Base-by-base conservation (phyloP, 2,113 vertebrate genomes). In the Piprites chloris region DNA sequence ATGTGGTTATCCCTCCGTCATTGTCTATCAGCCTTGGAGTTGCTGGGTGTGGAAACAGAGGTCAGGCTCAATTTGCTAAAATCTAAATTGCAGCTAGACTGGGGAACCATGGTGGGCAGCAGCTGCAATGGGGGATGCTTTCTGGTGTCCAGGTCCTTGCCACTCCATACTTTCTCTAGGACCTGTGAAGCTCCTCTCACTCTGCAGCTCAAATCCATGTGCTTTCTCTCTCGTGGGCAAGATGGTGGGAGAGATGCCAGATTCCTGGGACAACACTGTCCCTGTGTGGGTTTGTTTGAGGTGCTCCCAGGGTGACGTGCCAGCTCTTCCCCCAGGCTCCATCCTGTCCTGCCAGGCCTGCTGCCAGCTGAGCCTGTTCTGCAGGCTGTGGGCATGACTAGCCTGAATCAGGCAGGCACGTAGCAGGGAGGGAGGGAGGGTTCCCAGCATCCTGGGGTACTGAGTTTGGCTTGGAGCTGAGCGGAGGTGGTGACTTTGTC, bases 1-100 rank as follows among this genome's bases (percentile, higher is more conserved):
- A 59, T 53, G 85, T 33, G 73, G 59, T 62, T 90, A 24, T 94
- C 41, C 84, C 50, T 90, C 77, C 6, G 11, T 92, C 87, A 81
- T 59, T 73, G 56, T 53, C 66, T 79, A 75, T 30, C 87, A 63
- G 87, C 72, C 42, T 77, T 12, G 67, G 76, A 42, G 77, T 46
- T 63, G 52, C 71, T 86, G 94, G 90, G 83, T 93, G 95, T 82
- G 94, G 94, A 92, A 80, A 32, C 22, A 35, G 87, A 93, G 76
- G 39, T 47, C 49, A 11, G 72, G 55, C 76, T 75, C 47, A 19
- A 14, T 77, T 85, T 84, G 68, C 61, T 89, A 27, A 73, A 47
- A 77, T 86, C 61, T 90, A 56, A 80, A 33, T n/a, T 0, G 13
- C 75, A 88, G 79, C 73, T 3, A 3, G 73, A 44, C 81, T 28